Conservation (phyloP, 2,797 vertebrate species). For the Xiphophorus birchmanni region DNA sequence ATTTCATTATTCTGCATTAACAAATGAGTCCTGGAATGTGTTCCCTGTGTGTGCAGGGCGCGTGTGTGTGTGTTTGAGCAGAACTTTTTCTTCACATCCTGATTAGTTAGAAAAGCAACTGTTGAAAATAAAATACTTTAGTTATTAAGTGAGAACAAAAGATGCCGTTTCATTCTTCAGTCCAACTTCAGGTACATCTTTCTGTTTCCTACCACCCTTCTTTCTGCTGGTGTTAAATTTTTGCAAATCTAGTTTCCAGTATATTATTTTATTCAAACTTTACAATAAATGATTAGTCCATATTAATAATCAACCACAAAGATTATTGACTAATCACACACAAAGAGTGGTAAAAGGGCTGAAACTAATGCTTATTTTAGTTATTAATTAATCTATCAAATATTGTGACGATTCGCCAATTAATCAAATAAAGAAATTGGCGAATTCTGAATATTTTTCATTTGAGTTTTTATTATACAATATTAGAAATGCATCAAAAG, state of each 20-base stretch:
- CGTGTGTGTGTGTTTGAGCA: constrained; percentile 35
- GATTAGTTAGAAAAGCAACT: constrained; percentile 45
- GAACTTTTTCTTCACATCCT: constrained; percentile 54
- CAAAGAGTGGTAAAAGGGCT: not conserved
- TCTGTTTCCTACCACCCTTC: constrained; percentile 2
- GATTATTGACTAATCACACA: not conserved
- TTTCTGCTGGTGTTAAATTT: constrained; percentile 2
- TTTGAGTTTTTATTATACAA: no score
- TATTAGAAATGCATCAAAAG: no score
- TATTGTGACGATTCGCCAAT: no score
- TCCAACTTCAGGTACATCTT: constrained; percentile 53
- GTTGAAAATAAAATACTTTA: constrained; percentile 14
- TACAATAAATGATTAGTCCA: not conserved
- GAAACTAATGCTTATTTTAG: no score
- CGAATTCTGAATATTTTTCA: no score
- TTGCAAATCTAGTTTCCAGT: constrained; percentile 19
- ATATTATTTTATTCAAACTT: constrained; percentile 13
- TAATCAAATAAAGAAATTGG: no score
- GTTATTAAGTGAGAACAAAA: constrained; percentile 40
- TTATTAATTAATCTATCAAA: no score
- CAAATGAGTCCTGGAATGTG: constrained; percentile 18
- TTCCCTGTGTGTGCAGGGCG: constrained; percentile 18
- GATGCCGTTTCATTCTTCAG: constrained; percentile 41
- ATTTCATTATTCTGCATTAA: constrained; percentile 42
- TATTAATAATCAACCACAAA: not conserved